Percentiles rank a stretch among this genome's conserved stretches.
Evolutionary conservation across 2,113 vertebrate genomes (phyloP).

Genomic region (Sceloporus tristichus): DNA sequence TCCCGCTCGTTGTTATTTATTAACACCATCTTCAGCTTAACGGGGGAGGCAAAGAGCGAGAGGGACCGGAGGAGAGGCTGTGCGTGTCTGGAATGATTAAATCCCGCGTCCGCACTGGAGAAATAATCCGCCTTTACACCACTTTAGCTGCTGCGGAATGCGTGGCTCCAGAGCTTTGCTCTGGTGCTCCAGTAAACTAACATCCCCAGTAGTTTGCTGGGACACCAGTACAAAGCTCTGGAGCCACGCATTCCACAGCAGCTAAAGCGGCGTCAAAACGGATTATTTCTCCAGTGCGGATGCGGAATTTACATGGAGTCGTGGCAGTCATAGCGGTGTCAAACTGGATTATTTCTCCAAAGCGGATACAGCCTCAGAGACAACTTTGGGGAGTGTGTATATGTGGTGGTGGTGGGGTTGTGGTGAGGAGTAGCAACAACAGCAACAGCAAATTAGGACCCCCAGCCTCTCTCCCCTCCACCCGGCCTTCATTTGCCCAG

Average conservation of each 20-base stretch:
- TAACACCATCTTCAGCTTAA: slow-evolving; percentile 80
- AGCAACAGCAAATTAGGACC: slow-evolving; percentile 43
- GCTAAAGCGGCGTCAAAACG: too few relatives aligned
- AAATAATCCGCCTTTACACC: too few relatives aligned
- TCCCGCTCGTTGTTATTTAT: slow-evolving; percentile 83
- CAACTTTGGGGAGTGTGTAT: slow-evolving; percentile 1
- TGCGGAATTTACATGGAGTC: too few relatives aligned
- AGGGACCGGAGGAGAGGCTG: slow-evolving; percentile 43
- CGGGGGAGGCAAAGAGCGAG: slow-evolving; percentile 73
- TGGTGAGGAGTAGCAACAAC: neutral
- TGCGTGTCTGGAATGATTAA: slow-evolving; percentile 19
- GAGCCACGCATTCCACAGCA: too few relatives aligned
- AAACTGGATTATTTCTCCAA: too few relatives aligned
- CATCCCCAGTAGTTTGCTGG: too few relatives aligned
- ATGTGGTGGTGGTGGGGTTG: slow-evolving; percentile 12
- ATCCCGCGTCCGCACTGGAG: neutral
- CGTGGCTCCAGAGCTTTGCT: too few relatives aligned
- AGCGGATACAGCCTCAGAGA: neutral
- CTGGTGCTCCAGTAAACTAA: too few relatives aligned
- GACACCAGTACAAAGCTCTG: too few relatives aligned
- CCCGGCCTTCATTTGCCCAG: neutral
- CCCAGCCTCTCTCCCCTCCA: neutral
- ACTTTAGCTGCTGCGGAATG: too few relatives aligned
- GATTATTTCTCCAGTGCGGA: too few relatives aligned
- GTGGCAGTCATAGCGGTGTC: too few relatives aligned